Conservation (phyloP, 2,113 vertebrate genomes). For the Centropus bengalensis region DNA sequence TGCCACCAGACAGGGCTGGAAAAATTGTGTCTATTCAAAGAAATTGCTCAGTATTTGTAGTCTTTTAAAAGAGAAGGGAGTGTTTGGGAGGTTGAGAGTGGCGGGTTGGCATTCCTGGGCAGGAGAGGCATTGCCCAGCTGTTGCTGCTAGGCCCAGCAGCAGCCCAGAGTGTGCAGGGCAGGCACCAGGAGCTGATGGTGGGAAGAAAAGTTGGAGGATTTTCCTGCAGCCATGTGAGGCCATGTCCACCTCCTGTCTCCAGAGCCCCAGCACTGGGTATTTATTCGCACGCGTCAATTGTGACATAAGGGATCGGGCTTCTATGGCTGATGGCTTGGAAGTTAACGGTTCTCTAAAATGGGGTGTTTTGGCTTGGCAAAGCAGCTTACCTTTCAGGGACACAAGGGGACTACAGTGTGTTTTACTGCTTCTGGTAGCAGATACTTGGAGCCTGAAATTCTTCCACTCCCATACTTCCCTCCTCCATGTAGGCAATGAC, state of each 20-base stretch:
- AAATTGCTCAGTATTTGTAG: background rate
- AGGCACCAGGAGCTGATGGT: background rate
- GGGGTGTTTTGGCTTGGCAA: background rate
- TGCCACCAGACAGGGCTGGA: background rate
- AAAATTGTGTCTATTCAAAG: background rate
- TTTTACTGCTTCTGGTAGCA: background rate
- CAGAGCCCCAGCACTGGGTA: background rate
- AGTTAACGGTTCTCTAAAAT: background rate
- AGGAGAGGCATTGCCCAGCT: background rate
- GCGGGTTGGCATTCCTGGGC: background rate
- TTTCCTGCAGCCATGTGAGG: background rate
- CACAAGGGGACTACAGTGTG: background rate
- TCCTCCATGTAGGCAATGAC: background rate
- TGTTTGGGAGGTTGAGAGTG: background rate
- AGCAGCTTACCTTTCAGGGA: background rate
- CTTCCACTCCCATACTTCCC: background rate
- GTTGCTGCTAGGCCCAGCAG: background rate
- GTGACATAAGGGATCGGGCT: background rate
- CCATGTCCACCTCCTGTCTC: accelerated
- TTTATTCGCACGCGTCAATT: background rate
- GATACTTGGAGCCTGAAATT: background rate
- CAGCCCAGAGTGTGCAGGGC: background rate
- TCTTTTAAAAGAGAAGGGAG: background rate
- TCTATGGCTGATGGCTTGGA: background rate
- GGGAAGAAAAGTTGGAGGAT: background rate